phyloP scores from a whole-genome alignment of 2,888 invertebrate species.

The Rhodophaea formosa region DNA sequence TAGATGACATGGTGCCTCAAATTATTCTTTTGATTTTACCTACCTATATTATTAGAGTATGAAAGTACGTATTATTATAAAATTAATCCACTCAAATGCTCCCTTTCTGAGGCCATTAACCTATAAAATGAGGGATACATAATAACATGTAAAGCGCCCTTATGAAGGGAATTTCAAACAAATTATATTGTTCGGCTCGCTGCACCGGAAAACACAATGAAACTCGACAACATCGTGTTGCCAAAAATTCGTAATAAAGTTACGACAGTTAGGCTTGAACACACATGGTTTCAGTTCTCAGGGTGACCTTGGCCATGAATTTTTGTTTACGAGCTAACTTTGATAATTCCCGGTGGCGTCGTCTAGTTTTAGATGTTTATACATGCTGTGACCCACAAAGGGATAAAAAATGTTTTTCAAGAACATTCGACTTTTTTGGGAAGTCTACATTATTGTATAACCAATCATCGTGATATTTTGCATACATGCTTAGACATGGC shows the following conservation, averaged over 20 bases:
- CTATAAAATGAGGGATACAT: slow-evolving; percentile 17
- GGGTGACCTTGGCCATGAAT: slow-evolving; percentile 3
- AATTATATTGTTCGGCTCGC: slow-evolving; percentile 31
- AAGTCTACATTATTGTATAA: too few species aligned
- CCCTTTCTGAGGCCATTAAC: slow-evolving; percentile 18
- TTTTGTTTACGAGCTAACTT: background rate
- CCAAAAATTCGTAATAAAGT: slow-evolving; percentile 8
- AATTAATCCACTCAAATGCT: slow-evolving; percentile 15
- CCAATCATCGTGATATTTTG: too few species aligned
- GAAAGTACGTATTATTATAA: background rate
- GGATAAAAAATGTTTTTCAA: too few species aligned
- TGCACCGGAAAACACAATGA: slow-evolving; percentile 38
- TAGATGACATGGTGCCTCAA: background rate
- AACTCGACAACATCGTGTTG: slow-evolving; percentile 10
- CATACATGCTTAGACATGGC: too few species aligned
- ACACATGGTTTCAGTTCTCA: background rate
- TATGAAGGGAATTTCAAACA: slow-evolving; percentile 35
- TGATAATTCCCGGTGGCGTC: background rate
- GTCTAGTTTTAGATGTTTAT: too few species aligned
- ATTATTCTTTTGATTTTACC: background rate
- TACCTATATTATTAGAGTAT: background rate
- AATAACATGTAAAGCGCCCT: slow-evolving; percentile 7
- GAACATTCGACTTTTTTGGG: too few species aligned
- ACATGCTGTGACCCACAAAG: too few species aligned
- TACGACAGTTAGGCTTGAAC: slow-evolving; percentile 20